Evolutionary conservation across 2,113 vertebrate genomes (phyloP).

Genomic region (Clarias macrocephalus): DNA sequence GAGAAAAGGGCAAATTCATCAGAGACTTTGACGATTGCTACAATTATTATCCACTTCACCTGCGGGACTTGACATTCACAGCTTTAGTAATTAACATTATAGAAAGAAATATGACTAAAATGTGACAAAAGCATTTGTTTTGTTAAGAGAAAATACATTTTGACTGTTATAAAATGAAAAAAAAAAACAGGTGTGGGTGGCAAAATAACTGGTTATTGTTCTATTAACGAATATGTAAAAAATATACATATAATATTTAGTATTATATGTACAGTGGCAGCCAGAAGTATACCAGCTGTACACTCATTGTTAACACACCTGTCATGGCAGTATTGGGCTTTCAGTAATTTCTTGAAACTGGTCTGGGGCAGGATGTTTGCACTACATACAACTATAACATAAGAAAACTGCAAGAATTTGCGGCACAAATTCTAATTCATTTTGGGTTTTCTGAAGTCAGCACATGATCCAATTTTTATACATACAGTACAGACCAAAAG

Average conservation of each 20-base stretch:
- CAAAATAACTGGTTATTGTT: background rate
- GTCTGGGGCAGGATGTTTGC: too few species aligned
- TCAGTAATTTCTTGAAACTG: too few species aligned
- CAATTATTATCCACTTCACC: slow-evolving; percentile 1
- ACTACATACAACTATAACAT: too few species aligned
- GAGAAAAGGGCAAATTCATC: slow-evolving; percentile 21
- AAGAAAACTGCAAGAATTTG: too few species aligned
- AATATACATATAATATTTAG: background rate
- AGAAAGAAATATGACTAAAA: background rate
- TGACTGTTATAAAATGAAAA: background rate
- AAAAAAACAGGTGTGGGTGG: background rate
- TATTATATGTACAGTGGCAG: background rate
- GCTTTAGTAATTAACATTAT: background rate
- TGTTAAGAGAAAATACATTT: background rate
- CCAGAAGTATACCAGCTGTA: too few species aligned
- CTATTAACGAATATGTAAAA: background rate
- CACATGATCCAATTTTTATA: too few species aligned
- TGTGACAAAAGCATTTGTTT: background rate
- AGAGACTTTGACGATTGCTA: background rate
- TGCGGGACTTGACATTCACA: background rate
- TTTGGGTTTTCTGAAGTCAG: too few species aligned
- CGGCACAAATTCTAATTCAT: too few species aligned
- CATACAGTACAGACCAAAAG: too few species aligned
- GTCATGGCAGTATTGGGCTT: too few species aligned
- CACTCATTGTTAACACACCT: too few species aligned